Evolutionary conservation across 1,140 invertebrate species (phyloP).

Genomic region (Bradysia coprophila): DNA sequence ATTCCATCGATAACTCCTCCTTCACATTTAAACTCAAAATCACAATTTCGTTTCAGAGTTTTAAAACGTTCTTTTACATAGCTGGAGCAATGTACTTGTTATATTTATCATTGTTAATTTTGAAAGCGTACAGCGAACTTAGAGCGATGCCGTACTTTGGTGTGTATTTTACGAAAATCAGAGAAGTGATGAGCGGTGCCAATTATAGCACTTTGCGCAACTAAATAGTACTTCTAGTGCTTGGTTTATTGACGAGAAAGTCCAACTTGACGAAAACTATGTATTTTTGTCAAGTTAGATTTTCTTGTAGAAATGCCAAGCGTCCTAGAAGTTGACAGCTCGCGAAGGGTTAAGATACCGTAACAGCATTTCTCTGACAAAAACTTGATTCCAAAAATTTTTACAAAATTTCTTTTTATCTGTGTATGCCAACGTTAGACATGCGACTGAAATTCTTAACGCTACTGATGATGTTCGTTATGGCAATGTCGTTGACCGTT

Average conservation of each 20-base stretch:
- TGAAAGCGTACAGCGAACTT: slow-evolving; percentile 84
- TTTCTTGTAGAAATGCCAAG: no score
- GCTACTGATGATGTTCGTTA: slow-evolving; percentile 63
- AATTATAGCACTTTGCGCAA: no score
- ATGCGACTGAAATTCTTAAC: slow-evolving; percentile 82
- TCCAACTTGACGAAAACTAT: no score
- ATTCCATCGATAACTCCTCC: neutral
- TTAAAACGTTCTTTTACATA: slow-evolving; percentile 78
- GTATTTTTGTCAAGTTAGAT: no score
- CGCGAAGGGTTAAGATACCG: slow-evolving; percentile 26
- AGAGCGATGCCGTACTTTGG: slow-evolving; percentile 94
- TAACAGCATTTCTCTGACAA: neutral
- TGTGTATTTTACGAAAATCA: no score
- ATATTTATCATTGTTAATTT: slow-evolving; percentile 65
- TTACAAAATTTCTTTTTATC: neutral
- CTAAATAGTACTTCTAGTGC: no score
- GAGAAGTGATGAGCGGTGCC: no score
- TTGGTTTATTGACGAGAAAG: no score
- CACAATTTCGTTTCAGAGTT: slow-evolving; percentile 46
- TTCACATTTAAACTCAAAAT: neutral
- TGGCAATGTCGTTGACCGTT: slow-evolving; percentile 57
- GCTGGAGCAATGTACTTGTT: slow-evolving; percentile 67
- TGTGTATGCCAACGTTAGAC: slow-evolving; percentile 39
- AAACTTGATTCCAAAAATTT: slow-evolving; percentile 3
- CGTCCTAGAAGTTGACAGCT: no score